Conservation (phyloP, 2,113 vertebrate species). For the cat (Felis catus) region DNA sequence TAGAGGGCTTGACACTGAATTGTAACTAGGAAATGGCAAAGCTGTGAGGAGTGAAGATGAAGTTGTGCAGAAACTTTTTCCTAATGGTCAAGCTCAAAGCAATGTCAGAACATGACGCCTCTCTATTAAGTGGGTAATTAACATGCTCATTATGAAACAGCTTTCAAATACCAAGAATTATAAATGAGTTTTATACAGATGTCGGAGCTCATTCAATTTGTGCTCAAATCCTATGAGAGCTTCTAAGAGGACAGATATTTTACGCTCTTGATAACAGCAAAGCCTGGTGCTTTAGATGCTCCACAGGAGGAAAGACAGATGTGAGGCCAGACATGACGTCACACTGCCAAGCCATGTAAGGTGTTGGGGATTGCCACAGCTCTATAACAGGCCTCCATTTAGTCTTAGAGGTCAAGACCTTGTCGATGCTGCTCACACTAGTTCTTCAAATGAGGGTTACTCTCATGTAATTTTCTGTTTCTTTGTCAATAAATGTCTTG, state of each 20-base stretch:
- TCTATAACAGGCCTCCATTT: not conserved
- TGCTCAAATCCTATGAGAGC: not conserved
- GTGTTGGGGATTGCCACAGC: not conserved
- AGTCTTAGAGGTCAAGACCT: not conserved
- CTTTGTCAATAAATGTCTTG: not conserved
- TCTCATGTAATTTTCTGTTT: not conserved
- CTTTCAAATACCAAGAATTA: conserved; percentile 26
- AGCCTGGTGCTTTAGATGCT: not conserved
- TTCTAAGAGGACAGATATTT: not conserved
- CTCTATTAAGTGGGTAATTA: conserved; percentile 40
- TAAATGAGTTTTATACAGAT: conserved; percentile 34
- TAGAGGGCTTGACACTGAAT: not conserved
- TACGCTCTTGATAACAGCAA: not conserved
- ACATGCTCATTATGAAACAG: conserved; percentile 44
- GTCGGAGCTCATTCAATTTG: conserved; percentile 51
- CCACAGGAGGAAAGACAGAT: not conserved
- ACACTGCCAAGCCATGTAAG: not conserved
- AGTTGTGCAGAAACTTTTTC: not conserved
- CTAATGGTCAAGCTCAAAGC: conserved; percentile 1
- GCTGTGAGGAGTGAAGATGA: not conserved
- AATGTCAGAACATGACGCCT: not conserved
- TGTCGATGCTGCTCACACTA: not conserved
- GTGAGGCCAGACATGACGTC: not conserved
- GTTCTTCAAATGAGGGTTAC: not conserved
- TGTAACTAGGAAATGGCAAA: conserved; percentile 23